phyloP scores from a whole-genome alignment of 2,113 vertebrate species.

The Ifrita kowaldi region DNA sequence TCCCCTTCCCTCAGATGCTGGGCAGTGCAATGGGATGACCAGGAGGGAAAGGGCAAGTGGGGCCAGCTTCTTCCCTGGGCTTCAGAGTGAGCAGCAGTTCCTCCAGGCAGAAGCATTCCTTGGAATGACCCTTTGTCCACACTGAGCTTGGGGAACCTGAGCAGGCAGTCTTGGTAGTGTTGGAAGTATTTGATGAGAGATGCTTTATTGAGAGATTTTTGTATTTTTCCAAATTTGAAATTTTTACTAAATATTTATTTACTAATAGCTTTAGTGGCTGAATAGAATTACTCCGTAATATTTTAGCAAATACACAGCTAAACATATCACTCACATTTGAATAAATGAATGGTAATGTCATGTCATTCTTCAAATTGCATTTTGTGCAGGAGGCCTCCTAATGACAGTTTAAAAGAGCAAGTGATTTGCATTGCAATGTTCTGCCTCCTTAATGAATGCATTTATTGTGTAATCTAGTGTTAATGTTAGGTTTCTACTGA shows the following conservation, averaged over 20 bases:
- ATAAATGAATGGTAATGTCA: slow-evolving; percentile 30
- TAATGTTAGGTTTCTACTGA: slow-evolving; percentile 41
- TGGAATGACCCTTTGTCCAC: not conserved
- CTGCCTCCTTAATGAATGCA: slow-evolving; percentile 42
- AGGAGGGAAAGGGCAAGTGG: not conserved
- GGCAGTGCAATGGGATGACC: not conserved
- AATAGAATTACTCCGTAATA: not conserved
- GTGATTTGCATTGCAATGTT: slow-evolving; percentile 41
- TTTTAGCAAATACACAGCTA: not conserved
- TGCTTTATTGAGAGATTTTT: not conserved
- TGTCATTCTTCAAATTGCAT: not conserved
- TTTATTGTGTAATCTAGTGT: slow-evolving; percentile 42
- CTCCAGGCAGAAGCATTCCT: not conserved
- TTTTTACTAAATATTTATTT: not conserved
- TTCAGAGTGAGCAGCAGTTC: not conserved
- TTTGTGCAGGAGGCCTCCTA: slow-evolving; percentile 30
- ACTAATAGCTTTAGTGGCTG: not conserved
- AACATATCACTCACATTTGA: not conserved
- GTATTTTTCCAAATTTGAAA: not conserved
- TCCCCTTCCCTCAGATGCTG: not conserved
- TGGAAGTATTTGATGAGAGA: not conserved
- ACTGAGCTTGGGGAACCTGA: not conserved
- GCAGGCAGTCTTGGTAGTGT: not conserved
- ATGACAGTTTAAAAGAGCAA: slow-evolving; percentile 36
- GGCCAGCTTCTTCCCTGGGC: not conserved